Base-by-base conservation (phyloP, 2,113 vertebrate genomes). In the Symphodus melops region DNA sequence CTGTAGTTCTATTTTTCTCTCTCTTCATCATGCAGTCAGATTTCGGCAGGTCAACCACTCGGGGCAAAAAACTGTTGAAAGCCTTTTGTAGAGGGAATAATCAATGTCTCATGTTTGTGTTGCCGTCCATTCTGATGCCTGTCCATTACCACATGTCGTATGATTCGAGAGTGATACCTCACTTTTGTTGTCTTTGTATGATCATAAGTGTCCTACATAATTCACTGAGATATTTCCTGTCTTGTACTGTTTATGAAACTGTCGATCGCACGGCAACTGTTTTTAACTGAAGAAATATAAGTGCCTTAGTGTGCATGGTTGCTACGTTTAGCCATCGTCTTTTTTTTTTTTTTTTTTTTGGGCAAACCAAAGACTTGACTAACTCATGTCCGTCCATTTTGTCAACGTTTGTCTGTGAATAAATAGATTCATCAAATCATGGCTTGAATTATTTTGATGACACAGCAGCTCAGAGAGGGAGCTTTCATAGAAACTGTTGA, bases 271-370 rank as follows among this genome's bases (percentile, higher is more conserved):
- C 61, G 79, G 74, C 44, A 81, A 68, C 62, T 11, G 44, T 82
- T 89, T 82, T 81, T 76, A 85, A 74, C 49, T 14, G 11, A 57
- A 55, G 63, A 71, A 82, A 85, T 72, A 75, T 68, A 88, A 87
- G 92, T 92, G 92, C 91, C 92, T 93, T 90, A 66, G 11, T 46
- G 72, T 74, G 76, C 62, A 62, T 19, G 42, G 55, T 82, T 85
- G 68, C 73, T 64, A 77, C 75, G 12, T 73, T 8, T 77, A 23
- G 72, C 44, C 33, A 67, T 67, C 20, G 19, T 55, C 4, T 42
- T 5, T 0, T 42, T 25, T 72, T 28, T n/a, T 42, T 25, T 72
- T 28, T n/a, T 42, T 5, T 0, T 42, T 25, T 72, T 28, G 20
- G 68, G 69, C 48, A 63, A 79, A 79, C 65, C 74, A 80, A 72